A percentile compares a stretch with the other conserved stretches of the same genome.
Conservation (phyloP, 1,140 invertebrate species). For the Drosophila mauritiana region DNA sequence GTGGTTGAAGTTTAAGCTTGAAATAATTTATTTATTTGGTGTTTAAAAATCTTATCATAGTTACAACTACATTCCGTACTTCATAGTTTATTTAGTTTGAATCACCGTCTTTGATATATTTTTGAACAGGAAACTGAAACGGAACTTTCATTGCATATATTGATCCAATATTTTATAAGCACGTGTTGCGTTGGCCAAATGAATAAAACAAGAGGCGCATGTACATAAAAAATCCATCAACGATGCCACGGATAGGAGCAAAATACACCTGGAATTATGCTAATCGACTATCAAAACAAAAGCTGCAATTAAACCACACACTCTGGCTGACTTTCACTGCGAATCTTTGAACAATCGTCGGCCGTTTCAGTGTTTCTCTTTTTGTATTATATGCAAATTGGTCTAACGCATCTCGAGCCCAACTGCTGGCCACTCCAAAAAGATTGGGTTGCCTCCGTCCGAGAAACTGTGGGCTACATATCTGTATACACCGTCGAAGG, state of each 20-base stretch:
- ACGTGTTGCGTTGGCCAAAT: conserved; percentile 26
- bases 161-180: conserved; percentile 28
- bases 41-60: conserved; percentile 6
- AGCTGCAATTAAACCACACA: conserved; percentile 68
- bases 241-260: conserved; percentile 30
- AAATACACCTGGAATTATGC: conserved; percentile 54
- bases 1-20: no score
- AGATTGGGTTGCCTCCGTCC: conserved; percentile 15
- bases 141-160: conserved; percentile 25
- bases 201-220: conserved; percentile 13
- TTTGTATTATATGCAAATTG: conserved; percentile 75
- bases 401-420: conserved; percentile 23
- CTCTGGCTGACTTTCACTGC: conserved; percentile 64
- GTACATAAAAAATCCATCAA: conserved; percentile 31
- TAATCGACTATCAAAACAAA: conserved; percentile 71
- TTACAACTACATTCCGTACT: background rate
- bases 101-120: conserved; percentile 20
- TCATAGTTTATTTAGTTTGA: conserved; percentile 8
- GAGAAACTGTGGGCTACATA: conserved; percentile 34
- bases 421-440: conserved; percentile 30
- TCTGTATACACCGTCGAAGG: background rate
- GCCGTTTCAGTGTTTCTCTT: conserved; percentile 67
- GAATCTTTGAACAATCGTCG: conserved; percentile 40
- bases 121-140: conserved; percentile 33
- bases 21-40: no score